A percentile compares a stretch with the other conserved stretches of the same genome.
Evolutionary conservation across 1,140 invertebrate genomes (phyloP).

Genomic region (Aphaenogaster ashmeadi): DNA sequence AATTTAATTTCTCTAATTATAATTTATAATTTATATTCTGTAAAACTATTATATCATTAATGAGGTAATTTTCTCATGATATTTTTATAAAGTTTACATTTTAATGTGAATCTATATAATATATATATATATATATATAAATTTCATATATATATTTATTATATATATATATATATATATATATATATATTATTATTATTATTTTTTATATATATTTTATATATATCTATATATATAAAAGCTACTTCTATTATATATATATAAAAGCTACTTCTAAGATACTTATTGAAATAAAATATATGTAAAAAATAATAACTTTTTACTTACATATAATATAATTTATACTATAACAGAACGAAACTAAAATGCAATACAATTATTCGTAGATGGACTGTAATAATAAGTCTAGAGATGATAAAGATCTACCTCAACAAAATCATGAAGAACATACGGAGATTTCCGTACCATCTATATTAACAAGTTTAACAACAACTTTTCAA

Average conservation of each 20-base stretch:
- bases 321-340: constrained; percentile 9
- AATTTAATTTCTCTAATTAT: background rate
- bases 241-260: background rate
- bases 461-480: constrained; percentile 82
- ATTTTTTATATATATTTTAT: too few species aligned
- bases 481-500: constrained; percentile 75
- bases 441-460: constrained; percentile 77
- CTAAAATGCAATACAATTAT: background rate
- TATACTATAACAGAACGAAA: background rate
- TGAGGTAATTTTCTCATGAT: background rate
- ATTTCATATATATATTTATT: background rate
- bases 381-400: constrained; percentile 78
- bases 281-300: background rate
- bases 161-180: background rate
- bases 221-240: background rate
- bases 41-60: background rate
- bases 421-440: constrained; percentile 72
- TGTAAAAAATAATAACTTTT: background rate
- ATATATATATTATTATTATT: background rate
- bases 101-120: background rate
- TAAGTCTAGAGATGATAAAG: constrained; percentile 80
- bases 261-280: background rate
- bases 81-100: constrained; percentile 10
- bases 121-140: background rate
- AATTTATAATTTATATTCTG: background rate